Evolutionary conservation across 2,888 invertebrate species (phyloP).

Genomic region (Nephrotoma flavescens): DNA sequence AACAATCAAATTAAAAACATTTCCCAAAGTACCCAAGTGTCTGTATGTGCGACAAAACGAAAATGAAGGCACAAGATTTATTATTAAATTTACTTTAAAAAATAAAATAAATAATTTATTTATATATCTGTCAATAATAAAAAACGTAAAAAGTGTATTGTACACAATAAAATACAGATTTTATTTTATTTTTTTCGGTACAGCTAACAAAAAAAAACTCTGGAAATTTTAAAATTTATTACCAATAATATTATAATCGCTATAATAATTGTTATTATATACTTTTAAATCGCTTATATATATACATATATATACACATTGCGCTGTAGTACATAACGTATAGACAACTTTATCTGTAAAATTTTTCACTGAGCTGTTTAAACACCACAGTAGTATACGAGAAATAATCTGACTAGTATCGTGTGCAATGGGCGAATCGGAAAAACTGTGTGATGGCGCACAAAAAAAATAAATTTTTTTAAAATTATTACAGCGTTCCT

Average conservation of each 20-base stretch:
- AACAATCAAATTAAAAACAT: not conserved
- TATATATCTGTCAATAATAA: not conserved
- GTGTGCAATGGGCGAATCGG: not conserved
- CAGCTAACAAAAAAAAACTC: not conserved
- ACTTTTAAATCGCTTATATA: not conserved
- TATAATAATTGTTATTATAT: not conserved
- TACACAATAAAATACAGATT: not conserved
- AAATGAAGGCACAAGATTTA: not conserved
- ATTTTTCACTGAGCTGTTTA: too few relatives aligned
- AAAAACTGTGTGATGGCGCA: not conserved
- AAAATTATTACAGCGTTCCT: not conserved
- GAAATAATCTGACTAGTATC: not conserved
- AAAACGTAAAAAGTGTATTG: not conserved
- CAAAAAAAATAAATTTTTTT: not conserved
- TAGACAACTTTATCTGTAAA: not conserved
- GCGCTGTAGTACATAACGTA: not conserved
- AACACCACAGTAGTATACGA: not conserved
- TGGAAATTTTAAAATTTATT: not conserved
- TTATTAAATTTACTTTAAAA: not conserved
- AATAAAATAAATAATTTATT: not conserved
- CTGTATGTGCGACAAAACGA: not conserved
- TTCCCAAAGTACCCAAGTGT: not conserved
- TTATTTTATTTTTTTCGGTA: not conserved
- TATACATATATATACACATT: not conserved
- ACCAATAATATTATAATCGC: not conserved